A percentile compares a stretch with the other conserved stretches of the same genome.
phyloP scores from a whole-genome alignment of 2,113 vertebrate genomes.

The Ovis canadensis region DNA sequence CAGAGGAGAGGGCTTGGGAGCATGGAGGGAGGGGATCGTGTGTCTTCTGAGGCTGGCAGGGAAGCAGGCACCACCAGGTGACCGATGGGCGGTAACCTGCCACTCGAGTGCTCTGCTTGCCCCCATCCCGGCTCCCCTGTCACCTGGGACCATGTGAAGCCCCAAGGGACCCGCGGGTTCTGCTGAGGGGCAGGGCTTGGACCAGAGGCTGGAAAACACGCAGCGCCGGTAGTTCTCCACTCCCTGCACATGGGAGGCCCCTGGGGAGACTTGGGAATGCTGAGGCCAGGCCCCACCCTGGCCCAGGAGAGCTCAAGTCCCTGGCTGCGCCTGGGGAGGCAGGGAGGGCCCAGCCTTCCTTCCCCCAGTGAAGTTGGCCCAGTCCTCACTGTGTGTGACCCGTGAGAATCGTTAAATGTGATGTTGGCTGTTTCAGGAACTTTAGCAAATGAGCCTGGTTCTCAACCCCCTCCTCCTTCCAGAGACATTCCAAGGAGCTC shows the following conservation, averaged over 20 bases:
- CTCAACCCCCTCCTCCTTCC: background rate
- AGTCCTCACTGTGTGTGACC: background rate
- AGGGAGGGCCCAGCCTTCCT: background rate
- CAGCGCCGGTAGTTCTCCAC: accelerated
- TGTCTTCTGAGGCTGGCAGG: background rate
- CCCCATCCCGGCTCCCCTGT: background rate
- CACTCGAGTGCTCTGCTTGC: background rate
- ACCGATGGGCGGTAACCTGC: background rate
- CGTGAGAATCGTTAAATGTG: background rate
- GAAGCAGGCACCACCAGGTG: background rate
- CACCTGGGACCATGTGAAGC: background rate
- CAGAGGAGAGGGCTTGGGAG: background rate
- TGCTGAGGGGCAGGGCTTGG: background rate
- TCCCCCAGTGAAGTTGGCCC: background rate
- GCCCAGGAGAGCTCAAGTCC: background rate
- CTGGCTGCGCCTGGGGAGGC: background rate
- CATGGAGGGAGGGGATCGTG: accelerated
- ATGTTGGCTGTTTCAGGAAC: background rate
- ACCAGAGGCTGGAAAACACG: background rate
- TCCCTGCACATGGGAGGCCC: background rate
- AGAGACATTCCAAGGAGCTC: background rate
- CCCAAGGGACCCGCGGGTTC: too few species aligned
- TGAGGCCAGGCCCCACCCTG: background rate
- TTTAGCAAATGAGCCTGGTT: background rate
- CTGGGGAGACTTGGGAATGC: background rate